Evolutionary conservation across 2,797 vertebrate genomes (phyloP).

Genomic region (Notamacropus eugenii): DNA sequence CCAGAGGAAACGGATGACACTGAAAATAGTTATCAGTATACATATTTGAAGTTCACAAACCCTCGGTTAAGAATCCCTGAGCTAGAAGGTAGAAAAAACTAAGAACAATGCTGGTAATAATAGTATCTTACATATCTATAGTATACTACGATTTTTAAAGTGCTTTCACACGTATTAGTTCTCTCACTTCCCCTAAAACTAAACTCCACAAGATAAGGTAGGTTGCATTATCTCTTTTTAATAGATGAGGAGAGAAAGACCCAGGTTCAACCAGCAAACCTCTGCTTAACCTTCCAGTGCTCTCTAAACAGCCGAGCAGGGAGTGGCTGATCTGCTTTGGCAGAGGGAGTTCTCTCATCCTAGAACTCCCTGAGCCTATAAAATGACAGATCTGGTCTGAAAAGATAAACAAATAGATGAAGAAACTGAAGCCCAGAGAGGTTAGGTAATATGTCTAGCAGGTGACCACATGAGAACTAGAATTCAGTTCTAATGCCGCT

Average conservation of each 20-base stretch:
- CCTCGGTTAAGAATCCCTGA: background rate
- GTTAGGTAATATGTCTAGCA: background rate
- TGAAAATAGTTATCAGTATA: background rate
- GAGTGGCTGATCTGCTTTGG: background rate
- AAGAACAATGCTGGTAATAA: background rate
- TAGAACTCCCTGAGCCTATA: background rate
- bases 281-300: background rate
- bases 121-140: too few species aligned
- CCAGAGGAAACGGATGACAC: background rate
- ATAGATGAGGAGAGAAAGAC: background rate
- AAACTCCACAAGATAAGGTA: background rate
- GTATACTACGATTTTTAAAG: background rate
- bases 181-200: background rate
- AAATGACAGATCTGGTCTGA: background rate
- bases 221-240: background rate
- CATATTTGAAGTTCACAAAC: background rate
- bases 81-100: background rate
- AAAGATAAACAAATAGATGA: background rate
- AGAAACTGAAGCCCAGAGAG: background rate
- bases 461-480: background rate
- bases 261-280: background rate
- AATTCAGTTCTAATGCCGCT: background rate
- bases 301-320: background rate
- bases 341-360: background rate
- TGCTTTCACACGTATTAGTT: background rate